phyloP scores from a whole-genome alignment of 1,140 invertebrate species.

The Coenobita brevimanus region DNA sequence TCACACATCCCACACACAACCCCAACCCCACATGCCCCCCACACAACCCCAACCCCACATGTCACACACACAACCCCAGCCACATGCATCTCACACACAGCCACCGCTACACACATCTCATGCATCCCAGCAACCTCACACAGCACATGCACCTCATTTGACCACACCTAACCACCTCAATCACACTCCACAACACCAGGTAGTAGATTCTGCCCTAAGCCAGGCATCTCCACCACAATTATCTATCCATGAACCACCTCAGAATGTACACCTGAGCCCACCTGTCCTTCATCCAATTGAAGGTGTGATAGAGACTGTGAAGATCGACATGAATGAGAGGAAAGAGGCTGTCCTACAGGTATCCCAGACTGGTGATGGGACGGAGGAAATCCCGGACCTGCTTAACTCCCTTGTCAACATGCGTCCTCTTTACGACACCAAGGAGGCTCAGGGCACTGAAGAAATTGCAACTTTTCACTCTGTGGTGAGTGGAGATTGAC shows the following conservation, averaged over 20 bases:
- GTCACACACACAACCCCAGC: too few species aligned
- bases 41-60: too few species aligned
- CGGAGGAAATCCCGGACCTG: constrained; percentile 45
- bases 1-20: too few species aligned
- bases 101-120: not conserved
- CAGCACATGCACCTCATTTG: not conserved
- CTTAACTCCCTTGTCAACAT: constrained; percentile 36
- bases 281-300: constrained; percentile 20
- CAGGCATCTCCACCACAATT: constrained; percentile 2
- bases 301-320: constrained; percentile 18
- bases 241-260: not conserved
- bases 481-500: constrained; percentile 28
- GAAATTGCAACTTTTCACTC: constrained; percentile 36
- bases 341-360: not conserved
- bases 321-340: constrained; percentile 3
- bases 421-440: constrained; percentile 30
- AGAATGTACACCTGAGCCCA: not conserved
- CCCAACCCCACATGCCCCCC: too few species aligned
- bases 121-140: not conserved
- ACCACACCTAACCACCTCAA: not conserved
- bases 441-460: not conserved
- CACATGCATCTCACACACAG: not conserved
- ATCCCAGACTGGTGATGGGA: not conserved
- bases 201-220: not conserved
- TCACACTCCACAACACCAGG: not conserved